phyloP scores from a whole-genome alignment of 2,113 vertebrate species.

The Empidonax alnorum region DNA sequence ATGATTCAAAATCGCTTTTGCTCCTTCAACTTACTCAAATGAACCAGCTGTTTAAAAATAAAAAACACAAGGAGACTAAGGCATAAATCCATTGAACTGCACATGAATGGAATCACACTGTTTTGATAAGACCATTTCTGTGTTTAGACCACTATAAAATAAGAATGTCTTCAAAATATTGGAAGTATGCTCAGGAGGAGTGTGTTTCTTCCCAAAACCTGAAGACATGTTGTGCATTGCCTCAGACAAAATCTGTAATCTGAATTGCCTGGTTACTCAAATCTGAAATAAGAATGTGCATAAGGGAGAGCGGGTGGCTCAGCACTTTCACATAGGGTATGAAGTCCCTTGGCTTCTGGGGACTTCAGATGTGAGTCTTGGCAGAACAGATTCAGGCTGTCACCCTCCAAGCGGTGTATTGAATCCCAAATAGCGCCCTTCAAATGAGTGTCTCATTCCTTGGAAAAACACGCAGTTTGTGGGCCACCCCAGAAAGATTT shows the following conservation, averaged over 20 bases:
- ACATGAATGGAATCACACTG: constrained; percentile 27
- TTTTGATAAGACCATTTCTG: constrained; percentile 30
- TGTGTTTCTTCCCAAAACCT: not conserved
- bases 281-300: not conserved
- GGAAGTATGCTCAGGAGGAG: not conserved
- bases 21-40: constrained; percentile 49
- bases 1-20: constrained; percentile 55
- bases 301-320: not conserved
- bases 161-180: constrained; percentile 4
- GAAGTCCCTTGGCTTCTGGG: not conserved
- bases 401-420: fast-evolving
- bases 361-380: not conserved
- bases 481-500: not conserved
- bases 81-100: not conserved
- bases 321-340: not conserved
- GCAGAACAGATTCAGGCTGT: not conserved
- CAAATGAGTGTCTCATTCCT: not conserved
- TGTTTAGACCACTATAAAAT: constrained; percentile 35
- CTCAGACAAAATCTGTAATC: not conserved
- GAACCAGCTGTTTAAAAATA: constrained; percentile 53
- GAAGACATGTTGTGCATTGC: not conserved
- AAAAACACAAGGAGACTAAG: not conserved
- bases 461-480: not conserved
- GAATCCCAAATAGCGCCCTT: not conserved
- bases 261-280: constrained; percentile 4